Percentiles rank a stretch among this genome's conserved stretches.
These are phyloP conservation scores for Gallinago nigripennis DNA, from an alignment of 2,797 vertebrate species.

Conservation along the genomic window DNA sequence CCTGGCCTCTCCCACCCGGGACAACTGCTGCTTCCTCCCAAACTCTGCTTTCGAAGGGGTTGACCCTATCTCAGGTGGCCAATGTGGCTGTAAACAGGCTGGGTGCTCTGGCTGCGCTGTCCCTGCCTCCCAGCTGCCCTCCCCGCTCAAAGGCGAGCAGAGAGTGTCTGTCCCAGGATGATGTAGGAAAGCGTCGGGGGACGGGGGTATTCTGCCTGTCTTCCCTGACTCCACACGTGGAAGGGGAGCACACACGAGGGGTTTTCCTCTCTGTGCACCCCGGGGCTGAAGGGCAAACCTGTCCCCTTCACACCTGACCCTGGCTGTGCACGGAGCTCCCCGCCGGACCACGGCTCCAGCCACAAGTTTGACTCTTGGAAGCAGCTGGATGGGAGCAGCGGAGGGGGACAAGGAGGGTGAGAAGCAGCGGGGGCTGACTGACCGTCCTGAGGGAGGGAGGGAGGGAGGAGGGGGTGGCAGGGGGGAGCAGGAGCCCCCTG, in stretches of 20 bases:
- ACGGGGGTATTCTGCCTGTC: not conserved
- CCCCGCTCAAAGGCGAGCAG: accelerated
- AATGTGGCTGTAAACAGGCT: accelerated
- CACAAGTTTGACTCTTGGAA: not conserved
- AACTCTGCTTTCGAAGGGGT: not conserved
- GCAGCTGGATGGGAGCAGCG: accelerated
- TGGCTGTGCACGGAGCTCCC: accelerated
- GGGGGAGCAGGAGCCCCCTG: not conserved
- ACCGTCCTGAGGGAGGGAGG: not conserved
- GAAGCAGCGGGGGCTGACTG: accelerated
- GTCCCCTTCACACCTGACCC: not conserved
- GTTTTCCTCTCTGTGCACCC: not conserved
- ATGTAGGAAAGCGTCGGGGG: not conserved
- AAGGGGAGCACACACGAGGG: not conserved
- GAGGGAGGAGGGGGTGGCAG: accelerated
- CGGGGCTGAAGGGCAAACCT: not conserved
- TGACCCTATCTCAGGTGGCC: not conserved
- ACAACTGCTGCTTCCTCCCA: not conserved
- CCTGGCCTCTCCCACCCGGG: not conserved
- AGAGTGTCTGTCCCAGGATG: accelerated
- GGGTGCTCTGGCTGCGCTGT: accelerated
- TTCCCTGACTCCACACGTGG: accelerated
- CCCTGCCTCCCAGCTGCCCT: not conserved
- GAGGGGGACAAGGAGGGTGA: accelerated
- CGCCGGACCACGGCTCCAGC: accelerated